These are phyloP conservation scores for Trilocha varians DNA, from an alignment of 2,888 invertebrate genomes.

Conservation along the genomic window DNA sequence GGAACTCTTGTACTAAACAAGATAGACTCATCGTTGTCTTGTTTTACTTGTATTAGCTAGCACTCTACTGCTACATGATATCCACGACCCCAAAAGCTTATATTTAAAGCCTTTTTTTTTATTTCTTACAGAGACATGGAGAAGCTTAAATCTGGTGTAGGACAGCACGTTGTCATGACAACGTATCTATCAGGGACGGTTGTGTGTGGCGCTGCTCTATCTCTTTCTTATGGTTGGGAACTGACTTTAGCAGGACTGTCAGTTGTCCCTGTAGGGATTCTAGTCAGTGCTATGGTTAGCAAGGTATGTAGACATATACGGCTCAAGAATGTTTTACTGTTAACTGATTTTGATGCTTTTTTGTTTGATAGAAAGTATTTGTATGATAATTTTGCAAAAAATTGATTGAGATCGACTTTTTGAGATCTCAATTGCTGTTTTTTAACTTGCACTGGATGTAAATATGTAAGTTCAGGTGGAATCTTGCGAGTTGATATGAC, in stretches of 20 bases:
- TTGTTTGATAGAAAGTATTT: no score
- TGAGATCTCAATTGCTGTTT: no score
- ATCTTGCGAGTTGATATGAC: no score
- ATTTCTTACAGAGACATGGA: conserved; percentile 75
- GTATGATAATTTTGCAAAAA: no score
- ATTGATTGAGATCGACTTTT: no score
- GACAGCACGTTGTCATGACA: conserved; percentile 85
- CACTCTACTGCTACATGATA: background rate
- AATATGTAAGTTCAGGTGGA: no score
- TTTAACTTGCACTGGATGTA: no score
- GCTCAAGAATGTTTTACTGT: no score
- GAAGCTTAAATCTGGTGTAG: conserved; percentile 85
- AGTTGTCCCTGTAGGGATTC: conserved; percentile 82
- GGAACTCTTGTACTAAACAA: no score
- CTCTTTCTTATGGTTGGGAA: conserved; percentile 87
- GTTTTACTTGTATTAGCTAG: no score
- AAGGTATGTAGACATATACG: conserved; percentile 77
- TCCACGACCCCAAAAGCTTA: background rate
- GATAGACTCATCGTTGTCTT: no score
- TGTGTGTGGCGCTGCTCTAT: conserved; percentile 76
- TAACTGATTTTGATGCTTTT: background rate
- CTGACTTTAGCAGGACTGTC: conserved; percentile 84
- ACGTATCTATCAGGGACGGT: conserved; percentile 80
- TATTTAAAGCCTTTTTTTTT: background rate
- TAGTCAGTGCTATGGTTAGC: conserved; percentile 80